Conservation (phyloP, 2,888 invertebrate genomes). For the Polymixis flavicincta region DNA sequence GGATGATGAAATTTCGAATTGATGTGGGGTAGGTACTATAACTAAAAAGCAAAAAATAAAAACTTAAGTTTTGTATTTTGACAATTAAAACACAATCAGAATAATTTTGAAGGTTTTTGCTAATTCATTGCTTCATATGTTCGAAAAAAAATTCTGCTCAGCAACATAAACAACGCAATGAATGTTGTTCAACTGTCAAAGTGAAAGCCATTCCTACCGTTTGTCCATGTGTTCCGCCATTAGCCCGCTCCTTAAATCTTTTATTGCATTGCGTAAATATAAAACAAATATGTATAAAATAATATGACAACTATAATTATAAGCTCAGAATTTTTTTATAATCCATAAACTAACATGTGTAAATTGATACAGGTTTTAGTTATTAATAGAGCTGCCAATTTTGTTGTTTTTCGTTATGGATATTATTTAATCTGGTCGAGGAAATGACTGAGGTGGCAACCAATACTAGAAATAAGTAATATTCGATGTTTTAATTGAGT, state of each 20-base stretch:
- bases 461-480: not conserved
- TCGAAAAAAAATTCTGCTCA: no score
- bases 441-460: not conserved
- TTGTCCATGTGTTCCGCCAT: not conserved
- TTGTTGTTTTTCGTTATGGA: slow-evolving; percentile 1
- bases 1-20: no score
- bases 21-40: no score
- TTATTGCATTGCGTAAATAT: not conserved
- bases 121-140: no score
- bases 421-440: slow-evolving; percentile 2
- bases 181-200: no score
- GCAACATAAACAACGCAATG: no score
- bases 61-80: no score
- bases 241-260: not conserved
- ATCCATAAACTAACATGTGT: not conserved
- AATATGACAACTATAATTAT: not conserved
- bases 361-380: slow-evolving; percentile 33
- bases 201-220: no score
- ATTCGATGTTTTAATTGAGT: not conserved
- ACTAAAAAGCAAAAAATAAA: no score
- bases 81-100: no score
- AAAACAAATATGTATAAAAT: not conserved
- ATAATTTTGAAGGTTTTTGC: no score
- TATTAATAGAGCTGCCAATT: slow-evolving; percentile 11
- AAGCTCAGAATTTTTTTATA: slow-evolving; percentile 7